Conservation (phyloP, 2,888 invertebrate genomes). For the Apoderus coryli region DNA sequence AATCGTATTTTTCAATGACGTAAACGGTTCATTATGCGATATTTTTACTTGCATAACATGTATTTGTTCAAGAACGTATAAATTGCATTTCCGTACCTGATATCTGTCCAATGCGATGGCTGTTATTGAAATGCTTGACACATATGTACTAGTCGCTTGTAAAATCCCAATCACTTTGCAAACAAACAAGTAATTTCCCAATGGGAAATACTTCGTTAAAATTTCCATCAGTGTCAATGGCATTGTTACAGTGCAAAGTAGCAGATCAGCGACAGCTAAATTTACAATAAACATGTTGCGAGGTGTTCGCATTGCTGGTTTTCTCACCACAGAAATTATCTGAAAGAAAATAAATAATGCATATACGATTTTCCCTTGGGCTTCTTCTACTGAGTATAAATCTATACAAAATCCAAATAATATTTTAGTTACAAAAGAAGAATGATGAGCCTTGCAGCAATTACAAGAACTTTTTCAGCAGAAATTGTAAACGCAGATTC, state of each 20-base stretch:
- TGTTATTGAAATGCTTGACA: slow-evolving; percentile 86
- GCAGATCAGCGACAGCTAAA: slow-evolving; percentile 70
- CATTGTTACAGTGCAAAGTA: slow-evolving; percentile 79
- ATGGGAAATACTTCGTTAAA: slow-evolving; percentile 71
- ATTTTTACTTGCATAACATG: no score
- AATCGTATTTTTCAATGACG: no score
- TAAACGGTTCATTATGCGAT: no score
- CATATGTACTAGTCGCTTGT: slow-evolving; percentile 83
- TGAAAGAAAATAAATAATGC: slow-evolving; percentile 21
- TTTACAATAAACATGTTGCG: slow-evolving; percentile 90
- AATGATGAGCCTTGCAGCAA: no score
- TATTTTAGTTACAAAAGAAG: no score
- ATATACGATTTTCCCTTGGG: no score
- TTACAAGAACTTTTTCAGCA: no score
- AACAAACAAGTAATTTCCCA: slow-evolving; percentile 60
- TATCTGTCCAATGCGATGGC: slow-evolving; percentile 79
- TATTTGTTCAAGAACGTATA: no score
- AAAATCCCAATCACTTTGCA: slow-evolving; percentile 79
- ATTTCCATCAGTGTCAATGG: slow-evolving; percentile 81
- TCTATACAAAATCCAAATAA: no score
- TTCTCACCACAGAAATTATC: slow-evolving; percentile 54
- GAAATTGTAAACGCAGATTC: no score
- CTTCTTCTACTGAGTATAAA: no score
- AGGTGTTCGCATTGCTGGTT: slow-evolving; percentile 80
- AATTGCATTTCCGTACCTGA: slow-evolving; percentile 52